Conservation (phyloP, 2,797 vertebrate species). For the Centropyge bicolor region DNA sequence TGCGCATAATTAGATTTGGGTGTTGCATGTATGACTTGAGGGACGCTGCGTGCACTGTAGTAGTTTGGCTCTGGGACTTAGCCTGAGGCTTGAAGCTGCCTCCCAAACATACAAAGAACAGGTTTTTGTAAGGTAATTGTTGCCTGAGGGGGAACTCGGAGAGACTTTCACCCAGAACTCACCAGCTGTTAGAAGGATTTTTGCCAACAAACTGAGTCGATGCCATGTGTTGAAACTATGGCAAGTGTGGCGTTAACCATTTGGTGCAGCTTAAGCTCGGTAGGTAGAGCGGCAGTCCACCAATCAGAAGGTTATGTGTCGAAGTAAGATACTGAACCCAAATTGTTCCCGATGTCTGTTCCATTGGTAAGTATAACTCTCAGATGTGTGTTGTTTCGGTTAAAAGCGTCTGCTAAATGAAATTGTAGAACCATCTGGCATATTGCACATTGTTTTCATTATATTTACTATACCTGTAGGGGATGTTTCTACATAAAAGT, state of each 20-base stretch:
- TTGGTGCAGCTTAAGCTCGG: background rate
- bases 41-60: slow-evolving; percentile 14
- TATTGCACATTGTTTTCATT: background rate
- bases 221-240: slow-evolving; percentile 4
- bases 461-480: background rate
- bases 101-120: slow-evolving; percentile 20
- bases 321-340: no score
- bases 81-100: slow-evolving; percentile 37
- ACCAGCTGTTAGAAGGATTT: slow-evolving; percentile 47
- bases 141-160: slow-evolving; percentile 40
- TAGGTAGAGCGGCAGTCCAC: no score
- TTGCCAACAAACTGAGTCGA: slow-evolving; percentile 43
- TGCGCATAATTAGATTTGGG: slow-evolving; percentile 41
- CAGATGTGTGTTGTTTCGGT: no score
- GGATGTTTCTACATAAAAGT: background rate
- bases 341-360: no score
- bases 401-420: no score
- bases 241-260: background rate
- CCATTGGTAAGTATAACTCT: no score
- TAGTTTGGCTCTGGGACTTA: slow-evolving; percentile 32
- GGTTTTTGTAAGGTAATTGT: slow-evolving; percentile 53
- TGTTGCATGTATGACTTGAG: slow-evolving; percentile 13
- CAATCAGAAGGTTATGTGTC: no score
- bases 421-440: no score
- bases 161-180: slow-evolving; percentile 44